Evolutionary conservation across 2,888 invertebrate genomes (phyloP).

Genomic region (Acanthoscelides obtectus): DNA sequence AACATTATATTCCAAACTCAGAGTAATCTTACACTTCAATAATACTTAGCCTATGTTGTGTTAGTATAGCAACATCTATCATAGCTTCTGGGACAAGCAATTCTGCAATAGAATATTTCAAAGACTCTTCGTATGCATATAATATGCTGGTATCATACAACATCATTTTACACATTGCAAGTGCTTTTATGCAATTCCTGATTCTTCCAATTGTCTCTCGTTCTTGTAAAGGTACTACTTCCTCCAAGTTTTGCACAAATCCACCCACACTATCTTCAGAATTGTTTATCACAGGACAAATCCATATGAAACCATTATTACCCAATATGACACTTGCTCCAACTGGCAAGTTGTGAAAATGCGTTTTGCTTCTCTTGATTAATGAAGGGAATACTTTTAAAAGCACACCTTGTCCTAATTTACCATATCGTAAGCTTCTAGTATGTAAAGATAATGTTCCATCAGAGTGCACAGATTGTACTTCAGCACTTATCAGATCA

Average conservation of each 20-base stretch:
- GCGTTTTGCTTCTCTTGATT: conserved; percentile 88
- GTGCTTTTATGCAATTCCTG: conserved; percentile 82
- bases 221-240: conserved; percentile 63
- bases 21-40: conserved; percentile 13
- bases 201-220: conserved; percentile 85
- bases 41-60: conserved; percentile 63
- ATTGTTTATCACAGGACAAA: conserved; percentile 65
- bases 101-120: conserved; percentile 73
- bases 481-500: conserved; percentile 96
- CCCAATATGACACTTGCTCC: conserved; percentile 92
- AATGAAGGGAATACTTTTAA: conserved; percentile 89
- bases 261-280: conserved; percentile 67
- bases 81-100: conserved; percentile 79
- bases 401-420: conserved; percentile 84
- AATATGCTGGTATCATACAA: conserved; percentile 89
- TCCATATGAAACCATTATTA: conserved; percentile 96
- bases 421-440: conserved; percentile 94
- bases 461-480: conserved; percentile 88
- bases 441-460: conserved; percentile 92
- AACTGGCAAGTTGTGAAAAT: conserved; percentile 89
- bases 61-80: conserved; percentile 74
- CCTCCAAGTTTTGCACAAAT: conserved; percentile 71
- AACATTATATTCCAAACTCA: not conserved
- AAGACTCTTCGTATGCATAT: conserved; percentile 84
- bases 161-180: conserved; percentile 84